A percentile compares a stretch with the other conserved stretches of the same genome.
Evolutionary conservation across 2,888 invertebrate species (phyloP).

Genomic region (Hypomecis atomaria): DNA sequence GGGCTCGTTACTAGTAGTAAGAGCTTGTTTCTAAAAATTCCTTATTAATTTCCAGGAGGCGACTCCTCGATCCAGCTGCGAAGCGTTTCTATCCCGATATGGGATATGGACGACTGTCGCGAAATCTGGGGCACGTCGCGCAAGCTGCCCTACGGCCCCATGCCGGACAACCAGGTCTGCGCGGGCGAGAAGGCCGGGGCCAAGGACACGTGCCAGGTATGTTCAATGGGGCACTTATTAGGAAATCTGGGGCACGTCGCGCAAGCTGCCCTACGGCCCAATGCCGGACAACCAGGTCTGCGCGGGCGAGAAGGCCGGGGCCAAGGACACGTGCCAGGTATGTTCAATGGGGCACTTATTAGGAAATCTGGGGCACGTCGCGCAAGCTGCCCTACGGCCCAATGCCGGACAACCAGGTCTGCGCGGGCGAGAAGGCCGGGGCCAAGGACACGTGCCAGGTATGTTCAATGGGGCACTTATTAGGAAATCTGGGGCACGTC

Average conservation of each 20-base stretch:
- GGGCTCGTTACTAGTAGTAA: too few relatives aligned
- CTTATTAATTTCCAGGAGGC: constrained; percentile 55
- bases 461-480: constrained; percentile 44
- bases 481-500: too few relatives aligned
- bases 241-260: not conserved
- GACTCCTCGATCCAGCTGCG: constrained; percentile 67
- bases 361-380: not conserved
- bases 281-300: too few relatives aligned
- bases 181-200: constrained; percentile 69
- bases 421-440: too few relatives aligned
- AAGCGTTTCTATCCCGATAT: constrained; percentile 69
- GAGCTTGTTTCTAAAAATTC: constrained; percentile 5
- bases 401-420: too few relatives aligned
- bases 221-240: not conserved
- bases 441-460: too few relatives aligned
- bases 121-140: constrained; percentile 64
- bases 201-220: constrained; percentile 76
- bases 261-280: too few relatives aligned
- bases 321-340: too few relatives aligned
- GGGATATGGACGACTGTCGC: constrained; percentile 64
- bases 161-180: constrained; percentile 66
- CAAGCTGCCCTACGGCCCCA: constrained; percentile 67
- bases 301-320: too few relatives aligned
- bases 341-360: not conserved
- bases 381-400: too few relatives aligned